Base-by-base conservation (phyloP, 1,140 invertebrate species). In the Drosophila paulistorum region DNA sequence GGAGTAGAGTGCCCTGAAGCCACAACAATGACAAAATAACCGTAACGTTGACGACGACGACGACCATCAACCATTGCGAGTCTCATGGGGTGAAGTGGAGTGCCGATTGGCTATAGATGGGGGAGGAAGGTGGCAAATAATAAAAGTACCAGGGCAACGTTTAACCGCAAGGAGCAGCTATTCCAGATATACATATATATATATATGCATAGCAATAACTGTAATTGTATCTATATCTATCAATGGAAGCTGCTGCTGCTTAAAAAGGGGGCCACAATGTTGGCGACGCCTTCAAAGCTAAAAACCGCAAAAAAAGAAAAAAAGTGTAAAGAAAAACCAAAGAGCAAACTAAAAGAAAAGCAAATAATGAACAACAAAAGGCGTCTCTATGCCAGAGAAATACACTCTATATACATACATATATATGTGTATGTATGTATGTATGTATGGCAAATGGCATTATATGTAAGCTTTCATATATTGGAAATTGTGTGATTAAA, bases 191-290 rank as follows among this genome's bases (percentile, higher is more conserved):
- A 35, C 1, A 17, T 17, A 17, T 17, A 17, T 17, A 35, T 35
- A 35, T 35, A 9, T 7, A 39, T 39, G 37, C 11, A 39, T 39
- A 13, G 37, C 37, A 65, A 65, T 89, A 87, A 80, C 77, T 83
- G 83, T 89, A 87, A 87, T 87, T 83, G 83, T 87, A 87, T 89
- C 84, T 86, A 79, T 87, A 87, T 89, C 84, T 86, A 79, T 68
- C 73, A 68, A 58, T 76, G 51, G 57, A 57, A 70, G 71, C 75
- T 69, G 71, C 71, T 59, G 55, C 76, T 63, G 30, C 68, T 68
- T 60, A 51, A 30, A 73, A 70, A 57, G 58, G 63, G 67, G 62
- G 58, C 61, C 67, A 71, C 59, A 61, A 63, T 23, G 17, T 7
- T 55, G 17, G 45, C 76, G 62, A 65, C 59, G 74, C 63, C 69